Conservation (phyloP, 2,888 invertebrate species). For the Hypselothyrea guttata region DNA sequence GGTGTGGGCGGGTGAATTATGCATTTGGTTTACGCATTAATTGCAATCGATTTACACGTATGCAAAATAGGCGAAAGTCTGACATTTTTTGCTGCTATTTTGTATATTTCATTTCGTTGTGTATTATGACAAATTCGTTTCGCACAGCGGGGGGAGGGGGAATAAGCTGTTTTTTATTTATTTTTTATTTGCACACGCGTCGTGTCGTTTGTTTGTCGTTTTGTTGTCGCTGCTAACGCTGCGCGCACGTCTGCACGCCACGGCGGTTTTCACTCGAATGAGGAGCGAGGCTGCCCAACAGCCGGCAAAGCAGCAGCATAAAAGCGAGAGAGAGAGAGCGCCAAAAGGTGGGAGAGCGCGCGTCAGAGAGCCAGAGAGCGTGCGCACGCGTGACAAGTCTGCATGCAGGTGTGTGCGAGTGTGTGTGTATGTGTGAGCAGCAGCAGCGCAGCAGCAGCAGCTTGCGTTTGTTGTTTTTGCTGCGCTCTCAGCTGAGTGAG, state of each 20-base stretch:
- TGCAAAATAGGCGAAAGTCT: conserved; percentile 57
- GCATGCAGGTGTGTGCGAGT: too few relatives aligned
- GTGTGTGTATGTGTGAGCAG: conserved; percentile 25
- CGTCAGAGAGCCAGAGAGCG: conserved; percentile 10
- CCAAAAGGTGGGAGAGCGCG: conserved; percentile 1
- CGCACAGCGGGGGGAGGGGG: conserved; percentile 8
- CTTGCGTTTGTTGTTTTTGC: conserved; percentile 13
- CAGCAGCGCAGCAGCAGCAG: conserved; percentile 1
- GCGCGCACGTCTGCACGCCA: conserved; percentile 73
- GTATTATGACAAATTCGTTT: conserved; percentile 4
- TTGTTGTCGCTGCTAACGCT: conserved; percentile 40
- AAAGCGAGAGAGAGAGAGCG: conserved; percentile 1
- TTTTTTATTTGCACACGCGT: conserved; percentile 52
- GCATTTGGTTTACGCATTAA: conserved; percentile 24
- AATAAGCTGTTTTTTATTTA: conserved; percentile 19
- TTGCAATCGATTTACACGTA: conserved; percentile 50
- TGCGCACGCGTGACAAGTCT: background rate
- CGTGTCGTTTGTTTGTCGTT: conserved; percentile 26
- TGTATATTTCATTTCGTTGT: background rate
- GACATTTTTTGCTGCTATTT: conserved; percentile 34
- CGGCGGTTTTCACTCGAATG: conserved; percentile 69
- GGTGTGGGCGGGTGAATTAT: conserved; percentile 5
- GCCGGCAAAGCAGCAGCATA: conserved; percentile 20
- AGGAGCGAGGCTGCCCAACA: conserved; percentile 53
- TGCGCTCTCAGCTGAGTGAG: conserved; percentile 16